Conservation (phyloP, 2,113 vertebrate species). For the Orthonyx spaldingii region DNA sequence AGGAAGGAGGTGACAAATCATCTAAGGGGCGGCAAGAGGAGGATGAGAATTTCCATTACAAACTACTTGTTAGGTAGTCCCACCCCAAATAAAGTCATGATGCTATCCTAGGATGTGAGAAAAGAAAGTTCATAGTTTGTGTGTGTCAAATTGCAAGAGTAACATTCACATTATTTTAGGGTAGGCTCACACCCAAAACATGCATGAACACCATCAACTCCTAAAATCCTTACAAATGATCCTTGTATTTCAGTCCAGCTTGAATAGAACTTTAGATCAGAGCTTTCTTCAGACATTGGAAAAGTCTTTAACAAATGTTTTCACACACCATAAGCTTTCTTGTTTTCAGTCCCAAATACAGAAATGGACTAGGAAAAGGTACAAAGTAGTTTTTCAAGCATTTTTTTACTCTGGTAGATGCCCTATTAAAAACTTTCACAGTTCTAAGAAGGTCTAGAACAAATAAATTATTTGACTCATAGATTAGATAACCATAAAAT, state of each 20-base stretch:
- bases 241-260: background rate
- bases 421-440: background rate
- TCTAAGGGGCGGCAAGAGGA: background rate
- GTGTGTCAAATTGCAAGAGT: background rate
- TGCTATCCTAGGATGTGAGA: background rate
- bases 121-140: background rate
- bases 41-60: slow-evolving; percentile 35
- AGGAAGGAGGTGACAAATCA: background rate
- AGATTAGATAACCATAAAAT: background rate
- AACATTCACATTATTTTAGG: background rate
- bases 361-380: background rate
- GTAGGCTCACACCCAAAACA: background rate
- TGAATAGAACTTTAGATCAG: background rate
- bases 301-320: background rate
- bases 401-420: background rate
- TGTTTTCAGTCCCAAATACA: background rate
- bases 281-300: background rate
- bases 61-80: background rate
- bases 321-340: background rate
- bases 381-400: background rate
- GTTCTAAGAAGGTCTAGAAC: background rate
- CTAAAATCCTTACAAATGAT: background rate
- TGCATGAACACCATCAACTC: background rate
- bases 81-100: background rate
- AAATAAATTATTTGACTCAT: background rate